Conservation (phyloP, 2,113 vertebrate species). For the Strix uralensis region DNA sequence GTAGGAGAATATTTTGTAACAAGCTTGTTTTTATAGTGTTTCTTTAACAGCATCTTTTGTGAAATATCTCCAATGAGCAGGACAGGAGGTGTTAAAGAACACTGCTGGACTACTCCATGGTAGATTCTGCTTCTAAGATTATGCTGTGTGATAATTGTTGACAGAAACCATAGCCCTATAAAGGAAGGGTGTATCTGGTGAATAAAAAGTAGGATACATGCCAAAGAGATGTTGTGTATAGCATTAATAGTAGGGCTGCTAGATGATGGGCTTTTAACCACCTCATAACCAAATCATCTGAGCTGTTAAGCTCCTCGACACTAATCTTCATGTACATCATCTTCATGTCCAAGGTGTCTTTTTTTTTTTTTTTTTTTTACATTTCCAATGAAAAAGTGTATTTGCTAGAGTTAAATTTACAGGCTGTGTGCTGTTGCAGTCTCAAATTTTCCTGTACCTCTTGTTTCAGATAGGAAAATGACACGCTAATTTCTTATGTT, state of each 20-base stretch:
- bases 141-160: not conserved
- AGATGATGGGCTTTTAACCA: not conserved
- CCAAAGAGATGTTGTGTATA: not conserved
- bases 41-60: not conserved
- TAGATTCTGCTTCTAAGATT: not conserved
- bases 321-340: not conserved
- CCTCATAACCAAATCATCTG: not conserved
- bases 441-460: not conserved
- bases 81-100: not conserved
- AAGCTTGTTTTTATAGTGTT: not conserved
- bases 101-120: not conserved
- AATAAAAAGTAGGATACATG: not conserved
- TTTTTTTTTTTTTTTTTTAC: not conserved
- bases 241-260: not conserved
- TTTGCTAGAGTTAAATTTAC: not conserved
- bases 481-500: not conserved
- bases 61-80: not conserved
- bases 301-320: not conserved
- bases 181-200: not conserved
- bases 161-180: not conserved
- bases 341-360: not conserved
- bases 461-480: not conserved
- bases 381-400: not conserved
- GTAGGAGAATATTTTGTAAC: not conserved
- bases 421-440: rapidly evolving